phyloP scores from a whole-genome alignment of 2,888 invertebrate species.

The Proisotoma minuta region DNA sequence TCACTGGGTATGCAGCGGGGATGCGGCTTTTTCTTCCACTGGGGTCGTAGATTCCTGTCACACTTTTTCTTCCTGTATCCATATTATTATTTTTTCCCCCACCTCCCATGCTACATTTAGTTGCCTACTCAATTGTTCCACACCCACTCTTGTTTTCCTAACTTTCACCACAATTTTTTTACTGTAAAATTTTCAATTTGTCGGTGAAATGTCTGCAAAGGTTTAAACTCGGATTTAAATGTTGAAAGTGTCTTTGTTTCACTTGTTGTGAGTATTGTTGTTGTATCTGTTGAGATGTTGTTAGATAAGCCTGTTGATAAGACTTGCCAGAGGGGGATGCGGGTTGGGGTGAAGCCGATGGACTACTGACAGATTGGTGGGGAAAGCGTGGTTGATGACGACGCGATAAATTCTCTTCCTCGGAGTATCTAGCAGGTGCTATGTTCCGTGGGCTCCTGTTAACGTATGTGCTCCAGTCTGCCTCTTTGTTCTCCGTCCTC shows the following conservation, averaged over 20 bases:
- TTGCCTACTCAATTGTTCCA: background rate
- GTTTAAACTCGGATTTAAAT: too few species aligned
- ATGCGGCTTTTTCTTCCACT: slow-evolving; percentile 45
- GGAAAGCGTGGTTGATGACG: background rate
- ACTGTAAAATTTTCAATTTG: too few species aligned
- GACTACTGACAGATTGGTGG: background rate
- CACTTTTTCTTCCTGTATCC: slow-evolving; percentile 46
- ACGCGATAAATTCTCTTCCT: background rate
- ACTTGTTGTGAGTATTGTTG: too few species aligned
- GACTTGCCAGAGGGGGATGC: background rate
- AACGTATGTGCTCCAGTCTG: background rate
- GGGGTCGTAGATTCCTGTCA: slow-evolving; percentile 40
- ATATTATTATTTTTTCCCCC: slow-evolving; percentile 45
- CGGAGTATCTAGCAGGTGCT: background rate
- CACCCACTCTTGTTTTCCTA: too few species aligned
- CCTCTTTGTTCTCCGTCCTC: slow-evolving; percentile 23
- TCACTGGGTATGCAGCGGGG: slow-evolving; percentile 47
- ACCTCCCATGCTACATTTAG: background rate
- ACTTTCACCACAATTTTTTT: too few species aligned
- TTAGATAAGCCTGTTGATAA: background rate
- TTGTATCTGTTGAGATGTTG: background rate
- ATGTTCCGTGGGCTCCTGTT: too few species aligned
- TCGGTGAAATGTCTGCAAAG: too few species aligned
- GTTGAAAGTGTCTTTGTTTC: too few species aligned
- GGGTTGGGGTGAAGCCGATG: background rate